Percentiles rank a stretch among this genome's conserved stretches.
These are phyloP conservation scores for Cheilosia vulpina DNA, from an alignment of 2,888 invertebrate genomes.

Conservation along the genomic window DNA sequence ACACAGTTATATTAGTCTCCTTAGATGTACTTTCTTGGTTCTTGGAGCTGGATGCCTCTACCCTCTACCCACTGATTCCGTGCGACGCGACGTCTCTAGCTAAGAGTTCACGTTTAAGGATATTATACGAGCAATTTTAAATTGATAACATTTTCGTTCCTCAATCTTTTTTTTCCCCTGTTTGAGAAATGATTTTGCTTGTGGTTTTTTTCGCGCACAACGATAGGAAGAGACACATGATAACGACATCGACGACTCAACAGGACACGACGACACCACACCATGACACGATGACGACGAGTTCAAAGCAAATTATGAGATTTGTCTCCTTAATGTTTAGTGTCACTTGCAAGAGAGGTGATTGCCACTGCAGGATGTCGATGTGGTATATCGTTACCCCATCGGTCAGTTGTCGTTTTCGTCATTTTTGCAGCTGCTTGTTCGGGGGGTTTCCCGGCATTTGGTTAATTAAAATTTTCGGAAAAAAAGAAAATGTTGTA, in stretches of 20 bases:
- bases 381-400: neutral
- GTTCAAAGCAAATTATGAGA: conserved; percentile 44
- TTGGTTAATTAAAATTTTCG: conserved; percentile 39
- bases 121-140: conserved; percentile 68
- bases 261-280: conserved; percentile 21
- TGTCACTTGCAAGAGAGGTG: conserved; percentile 30
- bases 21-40: conserved; percentile 56
- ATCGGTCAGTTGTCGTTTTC: conserved; percentile 9
- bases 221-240: conserved; percentile 24
- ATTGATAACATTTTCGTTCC: conserved; percentile 66
- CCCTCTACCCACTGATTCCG: conserved; percentile 4
- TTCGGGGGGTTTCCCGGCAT: conserved; percentile 10
- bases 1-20: conserved; percentile 66
- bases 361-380: conserved; percentile 38
- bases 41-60: conserved; percentile 7
- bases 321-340: conserved; percentile 57
- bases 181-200: conserved; percentile 27
- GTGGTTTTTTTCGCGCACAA: conserved; percentile 21
- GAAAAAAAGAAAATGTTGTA: neutral
- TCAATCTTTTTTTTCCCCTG: neutral
- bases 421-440: conserved; percentile 1
- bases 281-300: neutral
- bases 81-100: conserved; percentile 11
- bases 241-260: conserved; percentile 50
- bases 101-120: conserved; percentile 67